Base-by-base conservation (phyloP, 2,113 vertebrate species). In the Dromiciops gliroides region DNA sequence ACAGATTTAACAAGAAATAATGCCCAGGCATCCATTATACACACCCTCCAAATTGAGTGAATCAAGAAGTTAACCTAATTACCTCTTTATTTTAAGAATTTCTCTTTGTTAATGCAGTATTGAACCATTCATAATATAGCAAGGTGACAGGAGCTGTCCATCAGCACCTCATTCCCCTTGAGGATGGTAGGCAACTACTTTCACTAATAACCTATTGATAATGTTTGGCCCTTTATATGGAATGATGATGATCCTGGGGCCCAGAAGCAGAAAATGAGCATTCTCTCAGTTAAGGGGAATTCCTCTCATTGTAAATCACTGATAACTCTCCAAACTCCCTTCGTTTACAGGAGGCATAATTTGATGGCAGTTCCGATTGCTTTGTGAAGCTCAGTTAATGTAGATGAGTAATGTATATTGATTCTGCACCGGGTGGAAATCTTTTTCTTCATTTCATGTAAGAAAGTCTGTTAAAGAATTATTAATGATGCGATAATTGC, bases 401-500 rank as follows among this genome's bases (percentile, higher is more conserved):
- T 98, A 98, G 98, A 97, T 98, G 98, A 98, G 97, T 98, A 98
- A 99, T 98, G 97, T 37, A 83, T 98, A 99, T 98, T 98, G 98
- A 98, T 98, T 98, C 98, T 98, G 97, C 97, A 98, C 97, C 96
- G 97, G 97, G 94, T 96, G 97, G 97, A 98, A 98, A 97, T 98
- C 95, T 98, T 98, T 98, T 97, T 97, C 98, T 98, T 98, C 97
- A 97, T 98, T 96, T 97, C 3, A 0, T 96, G 92, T 97, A 97
- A 98, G 97, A 97, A 98, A 97, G 95, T 97, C 96, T 97, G 98
- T 98, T 98, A 98, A 98, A 97, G 96, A 98, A 98, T 99, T 99
- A 99, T 98, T 98, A 98, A 98, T 98, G 98, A 98, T 94, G 49
- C 14, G 90, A 97, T 98, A 99, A 98, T 99, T 98, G 98, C 98